Evolutionary conservation across 92 coral and sea anemone genomes (phyloP).

Genomic region (Nematostella vectensis): DNA sequence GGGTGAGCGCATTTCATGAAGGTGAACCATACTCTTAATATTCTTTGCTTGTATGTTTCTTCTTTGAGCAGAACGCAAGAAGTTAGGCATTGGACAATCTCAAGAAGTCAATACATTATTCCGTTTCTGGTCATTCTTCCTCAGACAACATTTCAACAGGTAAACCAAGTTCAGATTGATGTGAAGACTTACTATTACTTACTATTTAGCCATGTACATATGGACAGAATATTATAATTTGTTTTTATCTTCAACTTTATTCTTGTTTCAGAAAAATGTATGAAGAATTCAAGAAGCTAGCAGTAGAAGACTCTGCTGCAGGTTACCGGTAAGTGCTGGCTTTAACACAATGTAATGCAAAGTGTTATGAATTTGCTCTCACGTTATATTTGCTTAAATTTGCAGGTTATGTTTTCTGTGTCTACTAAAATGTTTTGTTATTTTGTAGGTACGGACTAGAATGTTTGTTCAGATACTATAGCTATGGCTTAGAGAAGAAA

Average conservation of each 20-base stretch:
- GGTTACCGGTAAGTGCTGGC: constrained; percentile 99
- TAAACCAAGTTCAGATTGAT: too few relatives aligned
- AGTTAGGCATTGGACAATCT: constrained; percentile 93
- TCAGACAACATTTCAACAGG: constrained; percentile 89
- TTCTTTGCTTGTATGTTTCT: too few relatives aligned
- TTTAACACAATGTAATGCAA: too few relatives aligned
- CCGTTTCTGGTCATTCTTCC: constrained; percentile 98
- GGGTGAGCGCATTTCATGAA: too few relatives aligned
- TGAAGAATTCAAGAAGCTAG: constrained; percentile 76
- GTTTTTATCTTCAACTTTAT: background rate
- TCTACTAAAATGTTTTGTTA: background rate
- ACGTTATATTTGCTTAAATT: too few relatives aligned
- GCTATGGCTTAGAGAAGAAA: constrained; percentile 90
- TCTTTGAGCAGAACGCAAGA: constrained; percentile 64
- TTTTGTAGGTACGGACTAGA: constrained; percentile 78
- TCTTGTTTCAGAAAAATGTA: constrained; percentile 71
- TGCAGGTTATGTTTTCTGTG: background rate
- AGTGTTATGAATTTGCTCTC: too few relatives aligned
- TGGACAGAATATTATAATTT: background rate
- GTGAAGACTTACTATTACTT: too few relatives aligned
- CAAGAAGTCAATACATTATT: constrained; percentile 94
- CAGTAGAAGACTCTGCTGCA: constrained; percentile 80
- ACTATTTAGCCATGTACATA: background rate
- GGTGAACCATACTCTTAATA: too few relatives aligned
- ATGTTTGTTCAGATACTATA: constrained; percentile 87